Evolutionary conservation across 1,140 invertebrate genomes (phyloP).

Genomic region (Sesamia nonagrioides): DNA sequence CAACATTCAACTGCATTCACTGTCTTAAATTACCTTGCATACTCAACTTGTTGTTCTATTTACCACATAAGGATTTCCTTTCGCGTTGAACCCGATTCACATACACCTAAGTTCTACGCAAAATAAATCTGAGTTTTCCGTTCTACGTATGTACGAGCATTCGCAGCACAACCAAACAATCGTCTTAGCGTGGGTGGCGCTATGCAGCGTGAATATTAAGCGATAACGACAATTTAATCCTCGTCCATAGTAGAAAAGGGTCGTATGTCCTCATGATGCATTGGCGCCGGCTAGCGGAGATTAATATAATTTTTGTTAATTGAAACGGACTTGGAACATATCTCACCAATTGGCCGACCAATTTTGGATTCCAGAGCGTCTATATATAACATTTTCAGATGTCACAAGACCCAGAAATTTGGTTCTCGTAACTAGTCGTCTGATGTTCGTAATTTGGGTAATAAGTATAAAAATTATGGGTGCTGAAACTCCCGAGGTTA

Average conservation of each 20-base stretch:
- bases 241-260: not conserved
- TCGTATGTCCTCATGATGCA: slow-evolving; percentile 44
- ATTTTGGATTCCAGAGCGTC: slow-evolving; percentile 69
- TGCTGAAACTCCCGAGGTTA: not conserved
- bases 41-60: not conserved
- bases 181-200: slow-evolving; percentile 31
- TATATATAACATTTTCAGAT: slow-evolving; percentile 68
- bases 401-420: slow-evolving; percentile 42
- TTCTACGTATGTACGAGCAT: not conserved
- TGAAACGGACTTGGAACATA: slow-evolving; percentile 64
- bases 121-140: slow-evolving; percentile 19
- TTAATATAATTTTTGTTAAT: slow-evolving; percentile 82
- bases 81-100: not conserved
- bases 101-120: not conserved
- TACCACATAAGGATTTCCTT: slow-evolving; percentile 16
- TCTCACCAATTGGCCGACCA: slow-evolving; percentile 69
- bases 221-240: slow-evolving; percentile 36
- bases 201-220: slow-evolving; percentile 44
- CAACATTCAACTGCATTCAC: slow-evolving; percentile 2
- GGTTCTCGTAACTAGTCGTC: slow-evolving; percentile 42
- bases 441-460: slow-evolving; percentile 26
- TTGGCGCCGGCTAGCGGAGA: slow-evolving; percentile 74
- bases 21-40: not conserved
- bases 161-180: slow-evolving; percentile 18
- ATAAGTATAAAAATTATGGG: slow-evolving; percentile 9